Base-by-base conservation (phyloP, 1,140 invertebrate genomes). In the Drosophila ohnishii region DNA sequence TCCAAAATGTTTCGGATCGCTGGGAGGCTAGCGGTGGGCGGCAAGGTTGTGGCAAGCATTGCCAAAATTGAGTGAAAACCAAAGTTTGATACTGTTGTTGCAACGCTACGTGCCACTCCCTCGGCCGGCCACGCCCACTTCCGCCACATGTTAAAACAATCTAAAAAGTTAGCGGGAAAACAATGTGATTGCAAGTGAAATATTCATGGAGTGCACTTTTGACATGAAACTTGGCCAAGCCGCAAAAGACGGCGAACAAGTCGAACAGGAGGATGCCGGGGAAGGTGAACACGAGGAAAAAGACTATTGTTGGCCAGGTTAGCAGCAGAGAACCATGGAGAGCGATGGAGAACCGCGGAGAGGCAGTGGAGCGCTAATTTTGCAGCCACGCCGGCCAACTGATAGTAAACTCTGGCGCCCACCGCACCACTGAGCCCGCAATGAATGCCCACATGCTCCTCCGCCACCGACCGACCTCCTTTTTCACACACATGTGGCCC, bases 161-260 rank as follows among this genome's bases (percentile, higher is more conserved):
- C 84, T 87, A 80, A 88, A 87, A 87, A 87, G 84, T 87, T 87
- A 84, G 84, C 84, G 80, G 84, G 65, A 87, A 87, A 88, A 87
- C 84, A 87, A 87, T 87, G 84, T 87, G 84, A 87, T 87, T 87
- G 84, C 84, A 84, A 87, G 84, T 87, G 84, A 87, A 87, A 87
- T 87, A 87, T 87, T 88, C 84, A 87, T 87, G 84, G 82, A 87
- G 72, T 88, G 76, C 70, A 75, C 84, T 83, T 71, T 71, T 77
- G 75, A 79, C 84, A 79, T 69, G 69, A 65, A 78, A 83, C 62
- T 76, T 76, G 78, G 45, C 66, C 47, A 58, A 66, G 56, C 55
- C 45, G 47, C 67, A 80, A 80, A 67, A 59, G 63, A 57, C 55
- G 63, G 50, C 35, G 73, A 56, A 37, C 51, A 71, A 72, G 45